phyloP scores from a whole-genome alignment of 2,113 vertebrate genomes.

The Sprattus sprattus region DNA sequence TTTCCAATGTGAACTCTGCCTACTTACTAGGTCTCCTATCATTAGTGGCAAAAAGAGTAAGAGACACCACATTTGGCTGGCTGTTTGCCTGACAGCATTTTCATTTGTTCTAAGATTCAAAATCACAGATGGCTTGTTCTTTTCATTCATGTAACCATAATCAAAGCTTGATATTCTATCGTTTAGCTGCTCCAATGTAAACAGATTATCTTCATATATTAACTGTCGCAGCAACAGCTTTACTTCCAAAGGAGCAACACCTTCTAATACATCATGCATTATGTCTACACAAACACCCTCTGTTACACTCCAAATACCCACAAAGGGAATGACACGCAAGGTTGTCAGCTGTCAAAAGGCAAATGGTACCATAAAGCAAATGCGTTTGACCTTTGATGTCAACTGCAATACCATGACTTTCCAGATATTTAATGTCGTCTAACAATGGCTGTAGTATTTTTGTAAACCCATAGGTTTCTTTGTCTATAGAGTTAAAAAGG shows the following conservation, averaged over 20 bases:
- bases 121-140: constrained; percentile 21
- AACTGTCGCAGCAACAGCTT: constrained; percentile 6
- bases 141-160: not conserved
- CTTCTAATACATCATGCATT: constrained; percentile 29
- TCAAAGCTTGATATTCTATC: not conserved
- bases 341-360: constrained; percentile 28
- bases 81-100: no score
- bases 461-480: not conserved
- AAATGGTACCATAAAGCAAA: constrained; percentile 18
- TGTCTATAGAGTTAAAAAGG: constrained; percentile 27
- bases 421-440: constrained; percentile 23
- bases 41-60: no score
- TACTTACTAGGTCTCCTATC: no score
- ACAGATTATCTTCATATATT: constrained; percentile 10
- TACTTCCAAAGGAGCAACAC: constrained; percentile 27
- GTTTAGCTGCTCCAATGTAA: not conserved
- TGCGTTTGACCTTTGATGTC: constrained; percentile 11
- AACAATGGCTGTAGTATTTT: constrained; percentile 14
- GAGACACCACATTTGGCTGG: no score
- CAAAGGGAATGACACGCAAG: constrained; percentile 24
- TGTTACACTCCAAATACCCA: constrained; percentile 17
- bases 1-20: no score
- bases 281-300: constrained; percentile 14
- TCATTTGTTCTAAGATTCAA: not conserved
- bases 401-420: constrained; percentile 12